phyloP scores from a whole-genome alignment of 2,113 vertebrate species.

The Prochilodus magdalenae region DNA sequence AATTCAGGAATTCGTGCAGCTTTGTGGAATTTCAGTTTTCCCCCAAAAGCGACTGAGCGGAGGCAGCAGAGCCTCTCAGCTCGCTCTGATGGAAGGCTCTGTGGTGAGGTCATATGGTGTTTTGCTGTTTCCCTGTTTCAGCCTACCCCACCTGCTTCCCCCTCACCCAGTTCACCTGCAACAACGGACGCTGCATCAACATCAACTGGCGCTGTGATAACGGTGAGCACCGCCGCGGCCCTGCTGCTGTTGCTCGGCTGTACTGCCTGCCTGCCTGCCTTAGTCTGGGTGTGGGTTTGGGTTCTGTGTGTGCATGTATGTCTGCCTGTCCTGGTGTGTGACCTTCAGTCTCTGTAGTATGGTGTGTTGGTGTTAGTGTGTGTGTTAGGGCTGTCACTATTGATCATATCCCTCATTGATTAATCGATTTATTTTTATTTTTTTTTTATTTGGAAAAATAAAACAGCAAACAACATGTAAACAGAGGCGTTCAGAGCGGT shows the following conservation, averaged over 20 bases:
- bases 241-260: too few species aligned
- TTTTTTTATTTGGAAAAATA: too few species aligned
- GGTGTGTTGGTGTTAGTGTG: neutral
- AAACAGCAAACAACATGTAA: too few species aligned
- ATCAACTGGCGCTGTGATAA: constrained; percentile 98
- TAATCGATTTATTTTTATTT: too few species aligned
- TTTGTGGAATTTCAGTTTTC: too few species aligned
- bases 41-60: too few species aligned
- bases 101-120: neutral
- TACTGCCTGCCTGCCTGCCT: neutral
- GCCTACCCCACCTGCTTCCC: constrained; percentile 98
- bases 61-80: too few species aligned
- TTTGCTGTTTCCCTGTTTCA: constrained; percentile 61
- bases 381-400: neutral
- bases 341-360: neutral
- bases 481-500: too few species aligned
- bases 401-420: neutral
- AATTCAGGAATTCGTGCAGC: too few species aligned
- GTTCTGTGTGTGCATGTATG: neutral
- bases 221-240: constrained; percentile 83
- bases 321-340: neutral
- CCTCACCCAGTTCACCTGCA: constrained; percentile 96
- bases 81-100: too few species aligned
- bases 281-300: too few species aligned
- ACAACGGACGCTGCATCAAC: constrained; percentile 97